Evolutionary conservation across 2,888 invertebrate genomes (phyloP).

Genomic region (Orchesellides sinensis): DNA sequence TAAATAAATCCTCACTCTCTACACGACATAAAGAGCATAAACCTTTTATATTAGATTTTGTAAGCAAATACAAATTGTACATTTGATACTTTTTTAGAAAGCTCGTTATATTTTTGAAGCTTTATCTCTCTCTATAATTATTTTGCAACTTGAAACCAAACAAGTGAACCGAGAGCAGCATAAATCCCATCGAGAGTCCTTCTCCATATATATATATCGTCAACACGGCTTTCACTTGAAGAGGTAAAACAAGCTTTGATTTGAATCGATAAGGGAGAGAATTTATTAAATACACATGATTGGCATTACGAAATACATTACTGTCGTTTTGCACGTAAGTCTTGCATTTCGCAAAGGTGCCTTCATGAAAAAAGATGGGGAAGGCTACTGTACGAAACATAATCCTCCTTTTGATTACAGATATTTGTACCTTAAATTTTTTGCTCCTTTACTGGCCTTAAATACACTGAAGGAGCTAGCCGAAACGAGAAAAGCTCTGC

Average conservation of each 20-base stretch:
- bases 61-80: neutral
- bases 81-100: too few species aligned
- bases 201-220: neutral
- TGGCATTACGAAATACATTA: neutral
- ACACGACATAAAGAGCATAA: neutral
- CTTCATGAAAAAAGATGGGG: neutral
- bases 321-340: neutral
- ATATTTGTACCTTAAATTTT: conserved; percentile 17
- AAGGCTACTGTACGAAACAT: conserved; percentile 1
- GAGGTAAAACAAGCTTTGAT: neutral
- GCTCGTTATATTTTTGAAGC: neutral
- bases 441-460: conserved; percentile 10
- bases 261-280: neutral
- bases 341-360: too few species aligned
- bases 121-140: conserved; percentile 20
- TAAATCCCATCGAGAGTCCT: conserved; percentile 3
- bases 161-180: neutral
- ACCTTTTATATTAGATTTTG: neutral
- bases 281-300: neutral
- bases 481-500: too few species aligned
- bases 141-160: conserved; percentile 17
- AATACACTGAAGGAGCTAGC: too few species aligned
- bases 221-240: neutral
- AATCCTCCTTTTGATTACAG: conserved; percentile 22
- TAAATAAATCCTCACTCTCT: neutral